Base-by-base conservation (phyloP, 2,113 vertebrate species). In the Dicerorhinus sumatrensis region DNA sequence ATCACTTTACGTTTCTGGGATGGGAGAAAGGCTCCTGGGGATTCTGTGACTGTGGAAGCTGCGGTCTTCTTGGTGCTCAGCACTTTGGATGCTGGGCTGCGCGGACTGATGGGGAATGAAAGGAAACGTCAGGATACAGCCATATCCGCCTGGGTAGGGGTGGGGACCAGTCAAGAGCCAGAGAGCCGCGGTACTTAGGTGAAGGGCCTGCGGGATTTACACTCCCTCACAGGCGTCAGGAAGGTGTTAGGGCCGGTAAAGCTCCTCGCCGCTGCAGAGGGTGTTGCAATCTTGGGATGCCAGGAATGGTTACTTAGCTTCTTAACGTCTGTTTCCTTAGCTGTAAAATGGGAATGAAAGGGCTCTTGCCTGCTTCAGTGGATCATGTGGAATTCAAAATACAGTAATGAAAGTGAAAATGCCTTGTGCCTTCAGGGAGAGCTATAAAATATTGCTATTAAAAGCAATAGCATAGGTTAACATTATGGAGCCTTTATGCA, bases 101-200 rank as follows among this genome's bases (percentile, higher is more conserved):
- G 2, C 83, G 33, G 63, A 73, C 25, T 11, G 1, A 0, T 6
- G 12, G 36, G 25, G 77, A 69, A 6, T 25, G 13, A n/a, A 25
- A 33, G 54, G 67, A 56, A 31, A 56, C 29, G 6, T 85, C 23
- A n/a, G 90, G 48, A 20, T 10, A 11, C 6, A 4, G 14, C 62
- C 16, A 0, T 13, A 7, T 46, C 31, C 2, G 2, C 39, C 62
- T 1, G 3, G 33, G 48, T 3, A 18, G 16, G 31, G 36, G 46
- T 9, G 8, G 21, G 77, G 39, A 9, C 10, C 31, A 17, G 0
- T 7, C 14, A 5, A 36, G 29, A 62, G n/a, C 6, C 75, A 54
- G 36, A 58, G 14, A 14, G 58, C 2, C 39, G 16, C 1, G 6
- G 9, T 1, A 42, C 39, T 54, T 48, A 4, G 46, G 46, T 13